Conservation (phyloP, 37 sponge, comb jelly and placozoan species). For the Lycopodina hypogea region DNA sequence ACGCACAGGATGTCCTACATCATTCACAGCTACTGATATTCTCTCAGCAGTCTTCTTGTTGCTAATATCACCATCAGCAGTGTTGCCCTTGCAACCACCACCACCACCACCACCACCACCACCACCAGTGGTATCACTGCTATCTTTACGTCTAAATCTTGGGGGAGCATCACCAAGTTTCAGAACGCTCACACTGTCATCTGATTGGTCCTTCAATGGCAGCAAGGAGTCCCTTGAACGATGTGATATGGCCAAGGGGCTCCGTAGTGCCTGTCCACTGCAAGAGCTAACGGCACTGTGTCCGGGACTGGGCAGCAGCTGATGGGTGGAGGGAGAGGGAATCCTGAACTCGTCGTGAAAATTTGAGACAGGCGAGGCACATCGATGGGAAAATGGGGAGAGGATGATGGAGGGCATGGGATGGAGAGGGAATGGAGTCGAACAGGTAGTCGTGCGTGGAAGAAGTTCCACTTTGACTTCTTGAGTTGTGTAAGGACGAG, state of each 20-base stretch:
- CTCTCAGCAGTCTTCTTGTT: too few relatives aligned
- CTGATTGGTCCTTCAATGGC: too few relatives aligned
- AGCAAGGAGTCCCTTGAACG: background rate
- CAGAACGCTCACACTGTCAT: too few relatives aligned
- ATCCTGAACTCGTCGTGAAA: background rate
- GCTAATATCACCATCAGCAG: too few relatives aligned
- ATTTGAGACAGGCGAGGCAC: background rate
- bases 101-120: too few relatives aligned
- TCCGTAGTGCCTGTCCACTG: background rate
- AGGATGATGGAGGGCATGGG: background rate
- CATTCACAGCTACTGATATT: too few relatives aligned
- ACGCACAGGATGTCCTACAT: too few relatives aligned
- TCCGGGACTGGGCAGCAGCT: slow-evolving; percentile 1
- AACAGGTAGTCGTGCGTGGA: background rate
- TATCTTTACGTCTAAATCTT: too few relatives aligned
- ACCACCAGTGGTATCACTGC: too few relatives aligned
- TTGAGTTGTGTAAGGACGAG: slow-evolving; percentile 7
- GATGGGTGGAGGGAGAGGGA: background rate
- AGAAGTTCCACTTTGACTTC: background rate
- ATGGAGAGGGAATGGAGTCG: background rate
- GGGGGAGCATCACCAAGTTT: too few relatives aligned
- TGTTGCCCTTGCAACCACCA: too few relatives aligned
- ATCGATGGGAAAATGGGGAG: background rate
- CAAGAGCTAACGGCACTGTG: background rate
- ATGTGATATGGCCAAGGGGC: background rate